phyloP scores from a whole-genome alignment of 2,797 vertebrate species.

The Acropternis orthonyx region DNA sequence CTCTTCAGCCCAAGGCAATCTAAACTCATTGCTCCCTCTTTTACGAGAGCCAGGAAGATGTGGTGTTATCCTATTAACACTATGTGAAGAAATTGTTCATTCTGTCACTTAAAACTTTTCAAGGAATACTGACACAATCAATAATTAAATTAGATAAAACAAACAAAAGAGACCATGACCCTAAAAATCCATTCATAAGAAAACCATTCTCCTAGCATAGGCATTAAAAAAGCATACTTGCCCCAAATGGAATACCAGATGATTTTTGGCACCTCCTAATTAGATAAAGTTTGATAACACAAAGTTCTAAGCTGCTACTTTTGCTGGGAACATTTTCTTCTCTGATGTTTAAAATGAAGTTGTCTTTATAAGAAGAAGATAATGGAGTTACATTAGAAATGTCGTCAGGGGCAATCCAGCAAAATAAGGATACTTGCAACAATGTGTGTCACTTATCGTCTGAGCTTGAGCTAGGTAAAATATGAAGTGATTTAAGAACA shows the following conservation, averaged over 20 bases:
- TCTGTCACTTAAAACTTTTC: background rate
- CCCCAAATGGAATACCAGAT: background rate
- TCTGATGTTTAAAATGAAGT: background rate
- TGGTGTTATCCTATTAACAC: background rate
- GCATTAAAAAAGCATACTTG: background rate
- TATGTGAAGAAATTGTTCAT: background rate
- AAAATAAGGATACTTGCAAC: background rate
- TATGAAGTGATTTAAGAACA: background rate
- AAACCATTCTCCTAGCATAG: background rate
- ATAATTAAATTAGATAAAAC: background rate
- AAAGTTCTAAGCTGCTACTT: background rate
- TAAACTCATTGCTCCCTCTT: background rate
- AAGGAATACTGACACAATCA: background rate
- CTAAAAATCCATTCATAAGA: background rate
- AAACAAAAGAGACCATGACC: background rate
- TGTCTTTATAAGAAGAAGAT: background rate
- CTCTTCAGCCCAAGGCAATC: background rate
- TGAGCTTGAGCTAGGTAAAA: background rate
- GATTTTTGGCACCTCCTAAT: background rate
- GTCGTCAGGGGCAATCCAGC: background rate
- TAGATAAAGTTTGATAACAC: background rate
- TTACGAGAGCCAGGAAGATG: background rate
- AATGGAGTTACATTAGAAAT: background rate
- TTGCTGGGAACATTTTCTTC: background rate
- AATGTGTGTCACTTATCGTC: background rate